Evolutionary conservation across 2,888 invertebrate genomes (phyloP).

Genomic region (Ochropleura plecta): DNA sequence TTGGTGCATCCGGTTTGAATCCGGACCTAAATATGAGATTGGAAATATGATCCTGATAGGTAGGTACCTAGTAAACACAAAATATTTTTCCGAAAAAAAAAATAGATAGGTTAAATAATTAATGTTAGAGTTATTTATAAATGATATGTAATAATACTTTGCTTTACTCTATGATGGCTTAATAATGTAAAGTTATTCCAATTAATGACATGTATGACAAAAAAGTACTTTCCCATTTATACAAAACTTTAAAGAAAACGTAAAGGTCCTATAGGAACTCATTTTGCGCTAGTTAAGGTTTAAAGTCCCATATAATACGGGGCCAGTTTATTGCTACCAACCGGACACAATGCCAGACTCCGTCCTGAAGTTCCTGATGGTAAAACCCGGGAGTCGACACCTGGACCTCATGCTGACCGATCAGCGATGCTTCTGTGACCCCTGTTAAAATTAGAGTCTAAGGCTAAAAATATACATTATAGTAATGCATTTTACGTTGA

Average conservation of each 20-base stretch:
- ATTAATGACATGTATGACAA: too few species aligned
- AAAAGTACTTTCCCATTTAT: too few species aligned
- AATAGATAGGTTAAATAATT: background rate
- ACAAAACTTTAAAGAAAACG: too few species aligned
- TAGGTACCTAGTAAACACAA: background rate
- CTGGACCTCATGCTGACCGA: background rate
- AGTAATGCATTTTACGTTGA: constrained; percentile 23
- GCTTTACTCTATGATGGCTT: too few species aligned
- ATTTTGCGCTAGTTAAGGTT: too few species aligned
- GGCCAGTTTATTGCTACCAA: too few species aligned
- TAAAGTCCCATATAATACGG: too few species aligned
- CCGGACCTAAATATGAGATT: background rate
- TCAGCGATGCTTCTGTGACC: background rate
- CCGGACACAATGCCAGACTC: too few species aligned
- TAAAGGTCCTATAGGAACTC: too few species aligned
- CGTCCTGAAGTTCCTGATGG: too few species aligned
- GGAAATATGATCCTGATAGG: background rate
- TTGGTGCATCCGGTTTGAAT: background rate
- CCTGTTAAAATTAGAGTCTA: constrained; percentile 26
- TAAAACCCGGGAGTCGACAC: too few species aligned
- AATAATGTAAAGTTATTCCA: too few species aligned
- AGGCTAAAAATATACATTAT: constrained; percentile 48
- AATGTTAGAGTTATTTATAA: background rate
- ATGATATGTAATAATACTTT: background rate
- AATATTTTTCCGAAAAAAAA: background rate